Evolutionary conservation across 2,888 invertebrate species (phyloP), one percentile per base, ranked within the genome.

Genomic region (Lepidonotus clava): DNA sequence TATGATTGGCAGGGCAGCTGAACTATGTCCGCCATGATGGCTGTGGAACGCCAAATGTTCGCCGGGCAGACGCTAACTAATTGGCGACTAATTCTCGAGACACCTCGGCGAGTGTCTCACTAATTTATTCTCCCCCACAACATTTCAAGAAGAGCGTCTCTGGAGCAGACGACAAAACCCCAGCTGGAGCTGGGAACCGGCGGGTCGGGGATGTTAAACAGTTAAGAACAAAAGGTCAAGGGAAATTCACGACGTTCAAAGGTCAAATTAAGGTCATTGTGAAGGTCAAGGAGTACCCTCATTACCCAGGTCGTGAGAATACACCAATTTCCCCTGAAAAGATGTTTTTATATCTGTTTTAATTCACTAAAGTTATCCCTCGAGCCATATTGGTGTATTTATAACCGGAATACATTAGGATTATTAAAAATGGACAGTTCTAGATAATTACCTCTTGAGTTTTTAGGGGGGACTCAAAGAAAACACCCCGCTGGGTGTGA

Each of bases 81-180:
- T 76, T 76, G 76, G 21, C 76, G 76, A 76, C 76, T 76, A 76
- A 76, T 76, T 61, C 76, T 18, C 36, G 36, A 36, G 38, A 76
- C 76, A 76, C 76, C 28, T 76, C 21, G 76, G 40, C 38, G 21
- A 38, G 28, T 38, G 76, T 76, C 76, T 76, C 24, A 38, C 76
- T 40, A 76, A 76, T 76, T 76, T 76, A 76, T 36, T n/a, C 38
- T 38, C 21, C 76, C 18, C 5, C 36, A 21, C 76, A 21, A n/a
- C 36, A 38, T 38, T 76, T 61, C 38, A 24, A n/a, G n/a, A n/a
- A 28, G 4, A 2, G 24, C 4, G 61, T 24, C 28, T 61, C 14
- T n/a, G 46, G 18, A 46, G 18, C n/a, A 28, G 61, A 32, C 61
- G 61, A 32, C 28, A 61, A 61, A 61, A 46, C 18, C 8, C 61